phyloP scores from a whole-genome alignment of 2,797 vertebrate genomes.

The Xenops minutus region DNA sequence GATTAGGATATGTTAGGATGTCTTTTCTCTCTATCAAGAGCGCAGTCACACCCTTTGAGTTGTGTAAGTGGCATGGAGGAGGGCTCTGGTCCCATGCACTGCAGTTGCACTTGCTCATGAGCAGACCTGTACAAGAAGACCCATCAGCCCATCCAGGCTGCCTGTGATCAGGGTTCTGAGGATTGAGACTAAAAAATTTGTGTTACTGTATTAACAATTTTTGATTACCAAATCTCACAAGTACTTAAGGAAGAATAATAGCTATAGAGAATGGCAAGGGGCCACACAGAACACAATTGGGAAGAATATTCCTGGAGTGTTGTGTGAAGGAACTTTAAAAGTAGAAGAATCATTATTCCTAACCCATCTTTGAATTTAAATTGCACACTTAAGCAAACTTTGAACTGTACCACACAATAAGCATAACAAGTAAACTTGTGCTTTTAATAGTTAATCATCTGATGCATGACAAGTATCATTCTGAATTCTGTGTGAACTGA shows the following conservation, averaged over 20 bases:
- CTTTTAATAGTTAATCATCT: constrained; percentile 73
- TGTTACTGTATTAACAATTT: not conserved
- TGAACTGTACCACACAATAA: constrained; percentile 66
- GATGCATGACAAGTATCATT: constrained; percentile 71
- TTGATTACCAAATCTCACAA: constrained; percentile 14
- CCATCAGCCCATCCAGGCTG: not conserved
- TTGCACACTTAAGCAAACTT: constrained; percentile 71
- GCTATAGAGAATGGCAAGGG: constrained; percentile 33
- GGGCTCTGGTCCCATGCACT: not conserved
- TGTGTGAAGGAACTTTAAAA: constrained; percentile 69
- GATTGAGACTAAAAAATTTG: not conserved
- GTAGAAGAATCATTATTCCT: constrained; percentile 70
- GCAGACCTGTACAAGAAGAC: not conserved
- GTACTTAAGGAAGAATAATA: constrained; percentile 21
- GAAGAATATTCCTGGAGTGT: constrained; percentile 46
- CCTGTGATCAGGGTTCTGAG: not conserved
- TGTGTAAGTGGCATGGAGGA: not conserved
- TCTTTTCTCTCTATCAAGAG: not conserved
- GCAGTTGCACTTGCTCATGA: not conserved
- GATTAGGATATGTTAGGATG: not conserved
- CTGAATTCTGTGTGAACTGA: constrained; percentile 74
- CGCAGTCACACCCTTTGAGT: not conserved
- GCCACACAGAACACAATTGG: not conserved
- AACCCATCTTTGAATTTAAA: constrained; percentile 74
- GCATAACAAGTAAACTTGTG: constrained; percentile 72